Evolutionary conservation across 2,797 vertebrate species (phyloP).

Genomic region (Fringilla coelebs): DNA sequence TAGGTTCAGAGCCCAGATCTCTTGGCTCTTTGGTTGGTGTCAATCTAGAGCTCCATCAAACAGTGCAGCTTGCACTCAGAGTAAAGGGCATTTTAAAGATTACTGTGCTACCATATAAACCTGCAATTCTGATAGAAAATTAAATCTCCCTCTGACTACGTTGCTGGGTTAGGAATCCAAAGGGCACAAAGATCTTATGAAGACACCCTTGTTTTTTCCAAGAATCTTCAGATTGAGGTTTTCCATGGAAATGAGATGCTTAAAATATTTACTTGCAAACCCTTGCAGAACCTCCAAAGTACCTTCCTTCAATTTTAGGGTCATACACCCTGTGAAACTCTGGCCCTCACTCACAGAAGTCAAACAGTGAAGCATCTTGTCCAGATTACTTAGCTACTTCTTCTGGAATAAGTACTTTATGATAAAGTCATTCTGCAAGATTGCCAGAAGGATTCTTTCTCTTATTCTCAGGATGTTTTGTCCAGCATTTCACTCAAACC

Average conservation of each 20-base stretch:
- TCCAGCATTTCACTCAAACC: constrained; percentile 10
- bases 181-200: not conserved
- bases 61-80: not conserved
- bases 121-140: not conserved
- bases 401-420: not conserved
- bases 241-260: not conserved
- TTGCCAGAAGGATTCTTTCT: not conserved
- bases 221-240: not conserved
- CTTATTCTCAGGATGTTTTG: not conserved
- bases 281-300: not conserved
- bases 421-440: not conserved
- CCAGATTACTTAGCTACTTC: not conserved
- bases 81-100: not conserved
- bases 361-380: not conserved
- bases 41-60: not conserved
- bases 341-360: not conserved
- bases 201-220: not conserved
- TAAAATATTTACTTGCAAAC: not conserved
- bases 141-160: not conserved
- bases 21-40: not conserved
- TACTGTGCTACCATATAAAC: not conserved
- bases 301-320: not conserved
- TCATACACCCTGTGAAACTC: not conserved
- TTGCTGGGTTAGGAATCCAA: not conserved
- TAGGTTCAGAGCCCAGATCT: not conserved